Conservation (phyloP, 2,113 vertebrate species). For the Mola mola region DNA sequence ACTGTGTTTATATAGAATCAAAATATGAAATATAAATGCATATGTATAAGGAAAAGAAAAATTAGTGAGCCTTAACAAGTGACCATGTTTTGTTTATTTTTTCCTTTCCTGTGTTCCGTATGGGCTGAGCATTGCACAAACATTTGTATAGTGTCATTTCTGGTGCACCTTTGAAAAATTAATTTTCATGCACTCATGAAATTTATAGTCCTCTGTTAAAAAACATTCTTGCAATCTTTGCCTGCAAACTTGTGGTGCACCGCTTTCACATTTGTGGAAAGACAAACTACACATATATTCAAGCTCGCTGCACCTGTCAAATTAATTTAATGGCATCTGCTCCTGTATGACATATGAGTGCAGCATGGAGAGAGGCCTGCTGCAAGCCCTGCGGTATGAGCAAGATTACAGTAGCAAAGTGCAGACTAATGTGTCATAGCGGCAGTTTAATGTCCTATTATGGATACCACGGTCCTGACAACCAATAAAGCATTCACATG, state of each 20-base stretch:
- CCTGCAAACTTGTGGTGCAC: neutral
- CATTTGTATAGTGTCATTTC: neutral
- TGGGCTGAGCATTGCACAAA: neutral
- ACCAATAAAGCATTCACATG: slow-evolving; percentile 63
- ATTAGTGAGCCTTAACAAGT: neutral
- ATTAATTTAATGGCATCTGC: slow-evolving; percentile 17
- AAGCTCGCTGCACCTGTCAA: slow-evolving; percentile 31
- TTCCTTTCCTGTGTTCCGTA: neutral
- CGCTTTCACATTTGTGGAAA: neutral
- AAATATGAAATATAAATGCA: too few relatives aligned
- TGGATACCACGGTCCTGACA: slow-evolving; percentile 57
- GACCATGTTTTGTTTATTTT: neutral
- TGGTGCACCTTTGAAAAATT: neutral
- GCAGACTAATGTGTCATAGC: slow-evolving; percentile 60
- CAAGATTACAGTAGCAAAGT: slow-evolving; percentile 63
- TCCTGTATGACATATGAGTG: slow-evolving; percentile 38
- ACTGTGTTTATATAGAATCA: neutral
- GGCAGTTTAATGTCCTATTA: slow-evolving; percentile 68
- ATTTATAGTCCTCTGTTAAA: neutral
- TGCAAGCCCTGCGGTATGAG: slow-evolving; percentile 50
- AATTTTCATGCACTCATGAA: neutral
- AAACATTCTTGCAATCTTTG: neutral
- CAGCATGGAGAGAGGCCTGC: slow-evolving; percentile 14
- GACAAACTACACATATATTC: slow-evolving; percentile 2
- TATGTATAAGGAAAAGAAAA: too few relatives aligned